These are phyloP conservation scores for Coregonus sp. DNA, from an alignment of 2,797 vertebrate species.

Conservation along the genomic window DNA sequence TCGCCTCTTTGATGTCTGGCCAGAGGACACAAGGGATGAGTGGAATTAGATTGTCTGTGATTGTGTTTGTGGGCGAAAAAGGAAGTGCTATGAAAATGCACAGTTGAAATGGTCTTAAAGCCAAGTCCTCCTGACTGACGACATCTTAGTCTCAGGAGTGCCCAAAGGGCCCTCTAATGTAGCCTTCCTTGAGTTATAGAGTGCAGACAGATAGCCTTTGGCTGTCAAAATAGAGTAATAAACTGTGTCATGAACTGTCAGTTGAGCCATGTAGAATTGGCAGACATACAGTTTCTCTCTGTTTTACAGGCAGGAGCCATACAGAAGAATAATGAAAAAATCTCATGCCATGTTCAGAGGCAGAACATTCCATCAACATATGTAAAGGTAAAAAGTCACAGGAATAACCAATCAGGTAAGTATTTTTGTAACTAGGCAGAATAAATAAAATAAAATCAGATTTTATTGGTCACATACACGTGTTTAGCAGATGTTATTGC, in stretches of 20 bases:
- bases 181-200: too few species aligned
- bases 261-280: too few species aligned
- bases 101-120: slow-evolving; percentile 6
- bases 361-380: neutral
- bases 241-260: too few species aligned
- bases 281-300: too few species aligned
- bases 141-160: neutral
- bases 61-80: too few species aligned
- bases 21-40: neutral
- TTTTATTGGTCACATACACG: too few species aligned
- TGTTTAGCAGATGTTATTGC: too few species aligned
- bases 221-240: too few species aligned
- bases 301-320: too few species aligned
- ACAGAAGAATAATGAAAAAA: neutral
- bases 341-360: neutral
- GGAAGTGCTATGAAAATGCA: neutral
- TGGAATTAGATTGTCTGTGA: neutral
- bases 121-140: neutral
- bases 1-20: neutral
- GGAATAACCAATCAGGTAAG: neutral
- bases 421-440: neutral
- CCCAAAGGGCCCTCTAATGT: too few species aligned
- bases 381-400: neutral
- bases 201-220: too few species aligned
- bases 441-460: too few species aligned